Base-by-base conservation (phyloP, 2,797 vertebrate species). In the Pseudochirops cupreus region DNA sequence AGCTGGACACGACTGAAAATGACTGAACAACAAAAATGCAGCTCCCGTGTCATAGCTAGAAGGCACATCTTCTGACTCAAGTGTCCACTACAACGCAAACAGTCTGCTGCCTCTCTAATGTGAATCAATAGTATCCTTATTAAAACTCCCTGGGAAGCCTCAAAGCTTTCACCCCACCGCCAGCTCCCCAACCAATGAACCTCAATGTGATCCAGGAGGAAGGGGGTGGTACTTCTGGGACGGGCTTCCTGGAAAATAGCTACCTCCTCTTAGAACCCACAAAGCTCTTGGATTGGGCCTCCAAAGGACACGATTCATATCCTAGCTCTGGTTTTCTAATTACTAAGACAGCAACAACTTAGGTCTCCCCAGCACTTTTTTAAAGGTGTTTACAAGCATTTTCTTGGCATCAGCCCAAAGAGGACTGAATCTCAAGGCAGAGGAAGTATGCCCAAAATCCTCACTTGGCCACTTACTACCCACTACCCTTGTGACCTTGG, bases 81-180 rank as follows among this genome's bases (percentile, higher is more conserved):
- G 16, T 24, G 21, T 39, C 67, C 67, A 24, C 39, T 50, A 26
- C 39, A 26, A 11, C 1, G 74, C n/a, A 82, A 21, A 39, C 67
- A 87, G 21, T 26, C 74, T 28, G 6, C 74, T 87, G 74, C 74
- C 74, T 50, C 39, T 87, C 74, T 87, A 87, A 87, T 87, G 74
- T 87, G 74, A 87, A 87, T 87, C 74, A 87, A 50, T 87, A 87
- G 3, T 74, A 74, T 87, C 74, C 39, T 87, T 87, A 87, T 87
- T 87, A 87, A 87, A 50, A 87, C 74, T 87, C 74, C 67, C 39
- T 46, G 39, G 74, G 39, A 87, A 87, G 74, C 39, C 39, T 87
- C 74, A 87, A 87, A 87, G 74, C 74, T 87, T 87, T 87, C 74
- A 87, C 21, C 74, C 39, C 39, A 26, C 21, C 21, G 9, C 74